These are phyloP conservation scores for Genyomyrus donnyi DNA, from an alignment of 2,113 vertebrate species.

Conservation along the genomic window DNA sequence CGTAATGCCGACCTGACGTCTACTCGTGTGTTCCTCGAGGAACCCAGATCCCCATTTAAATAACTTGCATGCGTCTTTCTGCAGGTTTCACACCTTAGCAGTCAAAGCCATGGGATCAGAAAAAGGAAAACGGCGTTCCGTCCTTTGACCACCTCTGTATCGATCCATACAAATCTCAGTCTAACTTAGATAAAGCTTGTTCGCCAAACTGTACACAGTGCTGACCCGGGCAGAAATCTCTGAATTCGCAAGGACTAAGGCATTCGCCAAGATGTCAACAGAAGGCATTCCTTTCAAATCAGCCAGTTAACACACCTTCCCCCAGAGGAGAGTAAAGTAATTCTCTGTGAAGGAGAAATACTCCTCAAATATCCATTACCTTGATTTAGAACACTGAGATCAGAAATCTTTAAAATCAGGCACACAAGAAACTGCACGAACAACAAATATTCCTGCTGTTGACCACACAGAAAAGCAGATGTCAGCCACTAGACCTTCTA, in stretches of 20 bases:
- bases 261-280: neutral
- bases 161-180: neutral
- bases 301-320: neutral
- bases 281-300: neutral
- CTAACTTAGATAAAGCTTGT: neutral
- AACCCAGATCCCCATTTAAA: neutral
- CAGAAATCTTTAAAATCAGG: neutral
- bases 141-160: neutral
- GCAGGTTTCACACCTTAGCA: neutral
- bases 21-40: neutral
- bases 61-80: neutral
- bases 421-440: neutral
- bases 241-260: neutral
- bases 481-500: neutral
- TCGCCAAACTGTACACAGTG: neutral
- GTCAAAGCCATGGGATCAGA: neutral
- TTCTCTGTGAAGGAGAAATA: neutral
- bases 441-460: neutral
- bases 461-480: neutral
- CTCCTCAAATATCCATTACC: neutral
- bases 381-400: neutral
- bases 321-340: neutral
- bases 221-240: neutral
- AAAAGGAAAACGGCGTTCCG: neutral
- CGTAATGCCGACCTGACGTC: neutral